A percentile compares a stretch with the other conserved stretches of the same genome.
phyloP scores from a whole-genome alignment of 2,888 invertebrate species.

The Hydraecia micacea region DNA sequence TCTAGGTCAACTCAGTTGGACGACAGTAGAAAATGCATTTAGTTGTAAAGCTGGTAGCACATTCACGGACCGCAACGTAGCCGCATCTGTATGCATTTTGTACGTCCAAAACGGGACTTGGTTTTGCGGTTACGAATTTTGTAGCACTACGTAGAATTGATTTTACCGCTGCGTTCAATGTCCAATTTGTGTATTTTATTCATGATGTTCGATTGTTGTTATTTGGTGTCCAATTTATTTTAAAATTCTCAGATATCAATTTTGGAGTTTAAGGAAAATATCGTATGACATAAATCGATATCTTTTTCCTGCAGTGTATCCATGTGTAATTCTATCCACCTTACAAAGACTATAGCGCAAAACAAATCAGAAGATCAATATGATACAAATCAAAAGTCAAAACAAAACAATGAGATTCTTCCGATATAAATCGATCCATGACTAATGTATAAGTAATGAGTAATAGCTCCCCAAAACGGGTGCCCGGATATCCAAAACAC shows the following conservation, averaged over 20 bases:
- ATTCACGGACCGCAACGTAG: slow-evolving; percentile 35
- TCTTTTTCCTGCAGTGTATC: not conserved
- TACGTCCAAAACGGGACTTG: slow-evolving; percentile 24
- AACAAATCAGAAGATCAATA: slow-evolving; percentile 6
- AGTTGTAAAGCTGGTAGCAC: slow-evolving; percentile 53
- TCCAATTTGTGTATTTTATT: not conserved
- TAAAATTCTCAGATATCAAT: not conserved
- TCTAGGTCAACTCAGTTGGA: slow-evolving; percentile 63
- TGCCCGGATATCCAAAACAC: slow-evolving; percentile 65
- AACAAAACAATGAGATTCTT: slow-evolving; percentile 42
- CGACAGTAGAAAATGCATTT: slow-evolving; percentile 69
- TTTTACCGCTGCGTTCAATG: not conserved
- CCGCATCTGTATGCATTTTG: slow-evolving; percentile 30
- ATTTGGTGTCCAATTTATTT: not conserved
- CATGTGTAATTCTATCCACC: not conserved
- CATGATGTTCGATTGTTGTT: not conserved
- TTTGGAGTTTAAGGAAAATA: not conserved
- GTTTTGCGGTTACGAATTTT: slow-evolving; percentile 24
- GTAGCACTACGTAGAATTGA: slow-evolving; percentile 2
- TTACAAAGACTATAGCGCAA: not conserved
- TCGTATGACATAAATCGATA: not conserved
- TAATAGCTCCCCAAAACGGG: slow-evolving; percentile 58
- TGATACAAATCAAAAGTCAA: slow-evolving; percentile 12
- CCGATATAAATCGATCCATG: slow-evolving; percentile 50
- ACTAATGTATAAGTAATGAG: slow-evolving; percentile 59